Percentiles rank a stretch among this genome's conserved stretches.
These are phyloP conservation scores for Lepisosteus osseus DNA, from an alignment of 2,113 vertebrate species.

Conservation along the genomic window DNA sequence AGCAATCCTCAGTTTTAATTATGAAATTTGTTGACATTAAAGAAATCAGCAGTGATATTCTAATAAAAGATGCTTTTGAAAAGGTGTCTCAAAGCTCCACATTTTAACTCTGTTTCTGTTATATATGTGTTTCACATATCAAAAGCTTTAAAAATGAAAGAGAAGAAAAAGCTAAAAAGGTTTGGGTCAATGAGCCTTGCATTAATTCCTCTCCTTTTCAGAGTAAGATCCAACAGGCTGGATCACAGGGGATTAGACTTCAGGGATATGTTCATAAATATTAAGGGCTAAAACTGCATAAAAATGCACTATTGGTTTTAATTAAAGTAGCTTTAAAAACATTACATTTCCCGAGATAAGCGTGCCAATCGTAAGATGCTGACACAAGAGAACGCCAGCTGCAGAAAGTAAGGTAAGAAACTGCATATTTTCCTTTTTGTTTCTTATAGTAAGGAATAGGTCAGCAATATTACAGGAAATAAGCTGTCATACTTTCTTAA, in stretches of 20 bases:
- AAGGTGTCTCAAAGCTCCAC: no score
- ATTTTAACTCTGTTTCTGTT: not conserved
- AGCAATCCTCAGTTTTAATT: no score
- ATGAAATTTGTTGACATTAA: no score
- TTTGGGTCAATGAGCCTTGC: constrained; percentile 37
- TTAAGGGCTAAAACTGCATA: constrained; percentile 36
- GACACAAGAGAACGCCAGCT: constrained; percentile 80
- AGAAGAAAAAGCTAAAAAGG: constrained; percentile 23
- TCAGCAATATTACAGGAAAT: constrained; percentile 73
- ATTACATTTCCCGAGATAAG: constrained; percentile 46
- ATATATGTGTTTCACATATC: constrained; percentile 6
- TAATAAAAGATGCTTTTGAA: no score
- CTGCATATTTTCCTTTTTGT: constrained; percentile 42
- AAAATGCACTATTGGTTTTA: constrained; percentile 47
- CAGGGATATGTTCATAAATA: constrained; percentile 35
- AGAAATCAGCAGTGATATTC: no score
- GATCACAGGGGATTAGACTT: constrained; percentile 29
- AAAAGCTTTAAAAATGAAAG: constrained; percentile 15
- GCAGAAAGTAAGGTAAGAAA: constrained; percentile 76
- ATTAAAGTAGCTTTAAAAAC: constrained; percentile 58
- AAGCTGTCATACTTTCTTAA: constrained; percentile 53
- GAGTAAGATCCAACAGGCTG: constrained; percentile 30
- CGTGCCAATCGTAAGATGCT: constrained; percentile 69
- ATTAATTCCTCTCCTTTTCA: constrained; percentile 32
- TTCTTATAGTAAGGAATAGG: constrained; percentile 66